Conservation (phyloP, 2,888 invertebrate species). For the Chydorus sphaericus region DNA sequence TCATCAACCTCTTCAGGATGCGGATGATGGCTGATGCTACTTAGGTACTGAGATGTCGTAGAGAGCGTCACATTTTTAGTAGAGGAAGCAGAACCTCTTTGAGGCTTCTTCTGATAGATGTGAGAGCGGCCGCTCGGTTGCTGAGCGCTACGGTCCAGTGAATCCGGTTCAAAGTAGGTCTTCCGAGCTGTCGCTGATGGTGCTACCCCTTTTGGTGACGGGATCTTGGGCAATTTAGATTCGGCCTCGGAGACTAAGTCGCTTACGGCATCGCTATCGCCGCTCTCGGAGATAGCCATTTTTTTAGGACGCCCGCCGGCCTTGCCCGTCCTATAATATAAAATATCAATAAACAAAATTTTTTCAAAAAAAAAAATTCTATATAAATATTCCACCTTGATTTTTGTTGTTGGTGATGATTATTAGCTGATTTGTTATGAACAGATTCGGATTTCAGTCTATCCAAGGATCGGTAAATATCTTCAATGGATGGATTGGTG, state of each 20-base stretch:
- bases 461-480: conserved; percentile 13
- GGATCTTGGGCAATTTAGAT: conserved; percentile 20
- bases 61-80: background rate
- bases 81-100: background rate
- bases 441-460: too few relatives aligned
- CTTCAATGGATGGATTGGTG: conserved; percentile 15
- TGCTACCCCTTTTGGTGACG: background rate
- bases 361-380: too few relatives aligned
- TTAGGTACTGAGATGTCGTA: too few relatives aligned
- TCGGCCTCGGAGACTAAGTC: conserved; percentile 20
- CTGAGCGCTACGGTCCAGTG: conserved; percentile 2
- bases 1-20: background rate
- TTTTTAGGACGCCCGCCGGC: too few relatives aligned
- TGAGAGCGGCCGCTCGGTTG: background rate
- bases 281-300: background rate
- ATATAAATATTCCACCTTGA: too few relatives aligned
- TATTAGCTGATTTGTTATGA: background rate
- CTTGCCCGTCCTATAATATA: too few relatives aligned
- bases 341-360: too few relatives aligned
- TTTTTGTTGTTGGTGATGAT: too few relatives aligned
- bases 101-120: conserved; percentile 6
- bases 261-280: conserved; percentile 16
- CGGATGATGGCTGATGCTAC: background rate
- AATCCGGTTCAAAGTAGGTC: conserved; percentile 13
- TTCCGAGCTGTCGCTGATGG: background rate